phyloP scores from a whole-genome alignment of 2,888 invertebrate genomes.

The Lissocephala sabroskyi region DNA sequence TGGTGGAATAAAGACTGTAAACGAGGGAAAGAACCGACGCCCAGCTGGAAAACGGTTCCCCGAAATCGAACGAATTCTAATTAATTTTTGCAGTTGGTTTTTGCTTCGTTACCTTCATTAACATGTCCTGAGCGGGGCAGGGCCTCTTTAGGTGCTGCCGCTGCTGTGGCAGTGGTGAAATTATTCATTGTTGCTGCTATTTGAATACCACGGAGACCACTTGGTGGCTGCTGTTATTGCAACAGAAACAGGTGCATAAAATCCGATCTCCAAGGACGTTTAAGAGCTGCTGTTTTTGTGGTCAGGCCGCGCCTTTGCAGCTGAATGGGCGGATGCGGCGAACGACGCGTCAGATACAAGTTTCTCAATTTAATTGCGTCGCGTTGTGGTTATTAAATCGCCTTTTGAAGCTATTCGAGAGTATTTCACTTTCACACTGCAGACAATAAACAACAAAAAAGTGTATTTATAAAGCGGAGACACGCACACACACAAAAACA shows the following conservation, averaged over 20 bases:
- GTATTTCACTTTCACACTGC: constrained; percentile 51
- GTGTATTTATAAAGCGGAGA: not conserved
- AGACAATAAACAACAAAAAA: no score
- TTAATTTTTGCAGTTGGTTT: no score
- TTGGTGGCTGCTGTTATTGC: constrained; percentile 18
- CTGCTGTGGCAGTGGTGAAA: constrained; percentile 68
- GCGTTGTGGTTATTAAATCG: constrained; percentile 25
- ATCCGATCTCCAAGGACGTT: constrained; percentile 55
- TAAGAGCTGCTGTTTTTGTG: constrained; percentile 11
- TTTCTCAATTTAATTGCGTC: constrained; percentile 48
- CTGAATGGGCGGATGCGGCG: constrained; percentile 18
- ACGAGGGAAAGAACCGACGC: no score
- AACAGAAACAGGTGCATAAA: constrained; percentile 52
- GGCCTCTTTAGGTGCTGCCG: constrained; percentile 73
- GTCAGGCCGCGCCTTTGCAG: constrained; percentile 41
- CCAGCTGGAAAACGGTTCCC: no score
- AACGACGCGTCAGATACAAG: constrained; percentile 6
- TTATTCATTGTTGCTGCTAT: constrained; percentile 55
- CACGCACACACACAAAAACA: constrained; percentile 21
- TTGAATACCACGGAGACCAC: no score
- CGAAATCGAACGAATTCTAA: no score
- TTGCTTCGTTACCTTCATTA: constrained; percentile 75
- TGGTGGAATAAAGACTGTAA: no score
- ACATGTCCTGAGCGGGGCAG: constrained; percentile 79
- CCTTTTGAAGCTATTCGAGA: constrained; percentile 29